These are phyloP conservation scores for Muscicapa comitata DNA, from an alignment of 2,797 vertebrate species.

Conservation along the genomic window DNA sequence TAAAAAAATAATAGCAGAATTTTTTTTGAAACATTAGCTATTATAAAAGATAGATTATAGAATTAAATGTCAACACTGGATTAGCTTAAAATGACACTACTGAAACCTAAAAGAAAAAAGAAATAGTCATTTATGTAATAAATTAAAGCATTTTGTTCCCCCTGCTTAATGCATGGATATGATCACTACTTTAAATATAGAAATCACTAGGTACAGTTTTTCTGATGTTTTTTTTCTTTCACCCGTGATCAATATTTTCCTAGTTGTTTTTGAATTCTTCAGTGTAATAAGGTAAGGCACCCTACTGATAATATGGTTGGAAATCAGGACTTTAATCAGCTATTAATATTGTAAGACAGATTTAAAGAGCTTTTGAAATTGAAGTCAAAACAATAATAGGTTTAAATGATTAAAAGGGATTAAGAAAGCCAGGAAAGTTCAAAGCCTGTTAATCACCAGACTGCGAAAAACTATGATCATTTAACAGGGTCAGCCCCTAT, in stretches of 20 bases:
- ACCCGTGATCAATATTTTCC: not conserved
- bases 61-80: not conserved
- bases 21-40: not conserved
- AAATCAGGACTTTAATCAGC: slow-evolving; percentile 55
- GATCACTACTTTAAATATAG: not conserved
- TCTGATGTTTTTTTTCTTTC: not conserved
- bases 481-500: slow-evolving; percentile 29
- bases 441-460: slow-evolving; percentile 56
- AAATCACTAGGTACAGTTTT: not conserved
- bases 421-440: slow-evolving; percentile 59
- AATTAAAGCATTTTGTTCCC: not conserved
- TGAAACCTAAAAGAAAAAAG: not conserved
- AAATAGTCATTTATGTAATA: not conserved
- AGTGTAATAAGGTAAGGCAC: not conserved
- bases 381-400: slow-evolving; percentile 71
- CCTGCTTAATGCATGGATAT: not conserved
- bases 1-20: not conserved
- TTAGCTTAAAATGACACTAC: not conserved
- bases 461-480: not conserved
- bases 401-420: slow-evolving; percentile 72
- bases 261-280: not conserved
- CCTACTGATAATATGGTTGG: not conserved
- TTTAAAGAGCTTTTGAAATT: slow-evolving; percentile 65
- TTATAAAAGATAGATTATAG: not conserved
- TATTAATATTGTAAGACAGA: slow-evolving; percentile 57